phyloP scores from a whole-genome alignment of 2,113 vertebrate genomes.

The Erythrocercus mccallii region DNA sequence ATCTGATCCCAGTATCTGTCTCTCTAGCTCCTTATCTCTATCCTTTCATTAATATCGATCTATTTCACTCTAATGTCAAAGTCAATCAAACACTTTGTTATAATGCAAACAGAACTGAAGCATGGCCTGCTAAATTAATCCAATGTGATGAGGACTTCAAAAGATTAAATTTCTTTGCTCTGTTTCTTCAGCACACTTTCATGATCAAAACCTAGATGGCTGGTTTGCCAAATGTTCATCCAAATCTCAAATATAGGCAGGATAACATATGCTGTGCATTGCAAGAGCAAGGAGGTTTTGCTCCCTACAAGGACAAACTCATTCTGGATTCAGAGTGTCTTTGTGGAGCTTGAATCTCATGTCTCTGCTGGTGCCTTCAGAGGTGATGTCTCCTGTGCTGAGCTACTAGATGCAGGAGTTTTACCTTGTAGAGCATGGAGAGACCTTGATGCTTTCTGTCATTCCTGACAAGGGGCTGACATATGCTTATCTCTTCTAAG shows the following conservation, averaged over 20 bases:
- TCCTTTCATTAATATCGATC: not conserved
- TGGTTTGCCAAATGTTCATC: not conserved
- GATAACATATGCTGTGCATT: not conserved
- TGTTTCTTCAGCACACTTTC: not conserved
- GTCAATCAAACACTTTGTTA: not conserved
- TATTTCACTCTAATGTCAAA: slow-evolving; percentile 13
- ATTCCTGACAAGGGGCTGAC: not conserved
- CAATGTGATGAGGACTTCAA: not conserved
- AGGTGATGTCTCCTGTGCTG: not conserved
- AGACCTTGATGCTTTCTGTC: not conserved
- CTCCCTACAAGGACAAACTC: not conserved
- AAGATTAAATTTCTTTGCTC: not conserved
- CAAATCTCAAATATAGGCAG: not conserved
- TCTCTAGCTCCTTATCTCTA: not conserved
- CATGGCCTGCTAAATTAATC: not conserved
- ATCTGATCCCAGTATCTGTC: not conserved
- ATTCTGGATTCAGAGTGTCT: not conserved
- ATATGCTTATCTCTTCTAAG: not conserved
- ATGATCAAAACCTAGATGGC: not conserved
- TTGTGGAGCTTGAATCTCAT: not conserved
- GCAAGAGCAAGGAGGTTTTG: not conserved
- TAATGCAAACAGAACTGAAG: not conserved
- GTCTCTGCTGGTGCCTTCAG: not conserved
- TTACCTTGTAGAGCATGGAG: not conserved
- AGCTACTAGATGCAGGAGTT: not conserved